These are phyloP conservation scores for Rhagoletis pomonella DNA, from an alignment of 1,140 invertebrate genomes.

Conservation along the genomic window DNA sequence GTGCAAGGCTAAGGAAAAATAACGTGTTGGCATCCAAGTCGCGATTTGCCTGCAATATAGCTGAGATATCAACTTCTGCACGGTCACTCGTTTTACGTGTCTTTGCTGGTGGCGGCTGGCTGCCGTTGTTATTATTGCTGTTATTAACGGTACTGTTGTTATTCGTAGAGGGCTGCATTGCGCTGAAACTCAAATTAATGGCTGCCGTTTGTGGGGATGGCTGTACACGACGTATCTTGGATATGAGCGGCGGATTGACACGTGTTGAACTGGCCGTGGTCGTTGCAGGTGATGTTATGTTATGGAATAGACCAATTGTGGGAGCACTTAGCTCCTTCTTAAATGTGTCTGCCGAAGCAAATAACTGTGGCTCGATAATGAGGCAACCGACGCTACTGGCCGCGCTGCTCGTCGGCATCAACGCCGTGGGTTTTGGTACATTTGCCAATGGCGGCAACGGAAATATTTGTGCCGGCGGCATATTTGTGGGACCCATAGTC, in stretches of 20 bases:
- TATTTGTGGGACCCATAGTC: slow-evolving; percentile 59
- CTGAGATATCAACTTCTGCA: slow-evolving; percentile 68
- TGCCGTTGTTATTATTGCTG: neutral
- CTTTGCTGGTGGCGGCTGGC: slow-evolving; percentile 64
- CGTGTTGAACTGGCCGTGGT: slow-evolving; percentile 55
- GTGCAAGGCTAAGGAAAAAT: slow-evolving; percentile 70
- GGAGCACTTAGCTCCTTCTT: slow-evolving; percentile 68
- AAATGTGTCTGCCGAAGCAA: slow-evolving; percentile 70
- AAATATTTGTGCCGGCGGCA: slow-evolving; percentile 61
- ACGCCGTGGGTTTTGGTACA: slow-evolving; percentile 59
- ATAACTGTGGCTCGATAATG: slow-evolving; percentile 72
- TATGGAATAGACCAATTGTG: slow-evolving; percentile 65
- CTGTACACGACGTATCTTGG: slow-evolving; percentile 69
- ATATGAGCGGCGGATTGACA: slow-evolving; percentile 60
- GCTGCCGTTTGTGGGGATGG: slow-evolving; percentile 70
- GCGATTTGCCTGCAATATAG: slow-evolving; percentile 69
- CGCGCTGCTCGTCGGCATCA: slow-evolving; percentile 56
- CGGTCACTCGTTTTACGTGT: slow-evolving; percentile 65
- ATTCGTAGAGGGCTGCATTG: slow-evolving; percentile 28
- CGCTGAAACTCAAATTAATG: slow-evolving; percentile 69
- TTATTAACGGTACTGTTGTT: neutral
- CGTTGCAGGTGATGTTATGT: slow-evolving; percentile 62
- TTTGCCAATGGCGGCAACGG: slow-evolving; percentile 63
- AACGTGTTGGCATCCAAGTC: slow-evolving; percentile 71
- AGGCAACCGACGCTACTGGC: slow-evolving; percentile 67